These are phyloP conservation scores for Xiphorhynchus erythropygius DNA, from an alignment of 2,797 vertebrate genomes.

Conservation along the genomic window DNA sequence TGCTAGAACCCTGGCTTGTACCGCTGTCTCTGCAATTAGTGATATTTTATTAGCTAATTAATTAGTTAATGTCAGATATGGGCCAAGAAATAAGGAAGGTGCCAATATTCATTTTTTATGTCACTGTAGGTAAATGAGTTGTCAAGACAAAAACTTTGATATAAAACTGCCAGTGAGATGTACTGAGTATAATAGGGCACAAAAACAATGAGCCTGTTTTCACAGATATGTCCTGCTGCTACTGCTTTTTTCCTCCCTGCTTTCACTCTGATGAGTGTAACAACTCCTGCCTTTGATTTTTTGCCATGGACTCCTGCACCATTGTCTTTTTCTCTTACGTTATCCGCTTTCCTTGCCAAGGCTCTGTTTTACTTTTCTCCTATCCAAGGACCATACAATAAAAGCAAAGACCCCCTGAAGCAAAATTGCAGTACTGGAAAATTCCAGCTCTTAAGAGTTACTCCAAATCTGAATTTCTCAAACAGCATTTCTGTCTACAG, in stretches of 20 bases:
- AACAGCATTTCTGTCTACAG: not conserved
- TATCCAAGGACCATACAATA: constrained; percentile 13
- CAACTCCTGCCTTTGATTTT: constrained; percentile 44
- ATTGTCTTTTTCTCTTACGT: constrained; percentile 31
- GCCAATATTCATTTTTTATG: constrained; percentile 70
- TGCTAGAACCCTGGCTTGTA: constrained; percentile 12
- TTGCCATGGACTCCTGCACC: constrained; percentile 18
- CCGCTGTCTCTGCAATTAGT: constrained; percentile 69
- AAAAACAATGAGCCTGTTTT: constrained; percentile 70
- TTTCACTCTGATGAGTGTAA: constrained; percentile 37
- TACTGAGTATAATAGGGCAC: constrained; percentile 36
- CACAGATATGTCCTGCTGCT: constrained; percentile 28
- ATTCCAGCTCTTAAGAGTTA: not conserved
- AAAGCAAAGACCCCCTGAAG: constrained; percentile 47
- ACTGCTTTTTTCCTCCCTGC: constrained; percentile 4
- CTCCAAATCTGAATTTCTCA: constrained; percentile 9
- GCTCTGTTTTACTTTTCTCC: constrained; percentile 25
- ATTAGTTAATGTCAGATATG: constrained; percentile 65
- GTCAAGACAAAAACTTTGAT: constrained; percentile 70
- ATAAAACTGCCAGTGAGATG: constrained; percentile 68
- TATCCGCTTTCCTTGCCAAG: constrained; percentile 21
- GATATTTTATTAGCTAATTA: constrained; percentile 76
- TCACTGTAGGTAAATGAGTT: constrained; percentile 72
- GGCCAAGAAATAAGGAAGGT: constrained; percentile 61
- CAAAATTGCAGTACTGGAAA: constrained; percentile 26